Conservation (phyloP, 2,113 vertebrate species). For the Nothocercus julius region DNA sequence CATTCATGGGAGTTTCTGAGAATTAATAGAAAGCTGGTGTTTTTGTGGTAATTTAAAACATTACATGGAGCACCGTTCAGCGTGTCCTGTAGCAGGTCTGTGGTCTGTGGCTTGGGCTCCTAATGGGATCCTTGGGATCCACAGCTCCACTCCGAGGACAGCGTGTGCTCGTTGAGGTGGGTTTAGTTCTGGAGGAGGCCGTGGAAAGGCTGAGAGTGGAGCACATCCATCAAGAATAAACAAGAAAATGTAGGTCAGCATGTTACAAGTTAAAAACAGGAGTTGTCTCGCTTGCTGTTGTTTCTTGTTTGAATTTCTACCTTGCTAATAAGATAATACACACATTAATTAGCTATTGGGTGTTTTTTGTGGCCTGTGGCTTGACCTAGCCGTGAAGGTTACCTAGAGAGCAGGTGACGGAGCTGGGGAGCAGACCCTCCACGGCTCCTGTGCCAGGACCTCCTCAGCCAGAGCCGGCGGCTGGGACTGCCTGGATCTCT, state of each 20-base stretch:
- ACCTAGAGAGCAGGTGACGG: background rate
- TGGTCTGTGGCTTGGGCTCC: background rate
- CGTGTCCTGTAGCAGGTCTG: background rate
- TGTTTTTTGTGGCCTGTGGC: background rate
- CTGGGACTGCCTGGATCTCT: background rate
- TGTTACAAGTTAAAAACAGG: background rate
- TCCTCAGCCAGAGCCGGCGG: background rate
- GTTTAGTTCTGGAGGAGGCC: background rate
- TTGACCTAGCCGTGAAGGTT: background rate
- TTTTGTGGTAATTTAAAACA: background rate
- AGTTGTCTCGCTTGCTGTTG: background rate
- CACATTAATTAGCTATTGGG: background rate
- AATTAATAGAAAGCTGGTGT: background rate
- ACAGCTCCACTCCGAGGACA: background rate
- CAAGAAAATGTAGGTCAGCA: accelerated
- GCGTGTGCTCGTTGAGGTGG: background rate
- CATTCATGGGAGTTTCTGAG: background rate
- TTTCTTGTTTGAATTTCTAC: background rate
- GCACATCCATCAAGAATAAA: background rate
- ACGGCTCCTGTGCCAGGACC: background rate
- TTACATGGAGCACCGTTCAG: background rate
- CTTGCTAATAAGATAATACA: conserved; percentile 15
- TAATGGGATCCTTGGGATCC: background rate
- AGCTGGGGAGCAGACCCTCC: background rate
- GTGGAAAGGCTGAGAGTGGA: background rate